Evolutionary conservation across 1,140 invertebrate species (phyloP), one percentile per base, ranked within the genome.

Genomic region (Fopius arisanus): DNA sequence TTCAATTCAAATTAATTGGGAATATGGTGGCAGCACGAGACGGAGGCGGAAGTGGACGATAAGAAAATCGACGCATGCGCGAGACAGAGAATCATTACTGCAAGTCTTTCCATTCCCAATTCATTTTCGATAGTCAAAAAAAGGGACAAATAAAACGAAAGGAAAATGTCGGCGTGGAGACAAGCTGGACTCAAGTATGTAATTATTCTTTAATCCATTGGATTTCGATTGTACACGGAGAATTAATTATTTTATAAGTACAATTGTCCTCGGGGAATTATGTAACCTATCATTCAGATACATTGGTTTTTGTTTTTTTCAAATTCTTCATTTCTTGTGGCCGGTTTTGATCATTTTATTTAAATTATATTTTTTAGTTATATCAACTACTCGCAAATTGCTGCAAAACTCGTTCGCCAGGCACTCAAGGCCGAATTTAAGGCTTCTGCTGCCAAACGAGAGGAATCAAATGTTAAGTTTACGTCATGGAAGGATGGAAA

Each of bases 361-460:
- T n/a, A n/a, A n/a, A n/a, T n/a, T n/a, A n/a, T n/a, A n/a, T n/a
- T n/a, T n/a, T 90, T 77, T 82, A 97, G 96, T 89, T 98, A 98
- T 89, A 94, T 97, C 86, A 95, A 96, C 88, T 98, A 96, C 84
- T 97, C 96, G 28, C 94, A 93, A 83, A 96, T 97, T 83, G 95
- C 95, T 80, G 96, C 96, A 10, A 92, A 90, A 83, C 86, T 96
- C 37, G 88, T 97, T 54, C 90, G 96, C 26, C 89, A 92, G 82
- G 91, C 94, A 19, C 84, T 98, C 71, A 97, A 96, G 86, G 80
- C 90, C 0, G 93, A 96, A 37, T 75, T 94, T 0, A 90, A 89
- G 80, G 87, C 87, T 14, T 95, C 95, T 67, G 95, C 96, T 48
- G 79, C 89, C 6, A 96, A 94, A 83, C 90, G 95, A 73, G 92